Conservation (phyloP, 2,888 invertebrate species). For the Oscheius sp. region DNA sequence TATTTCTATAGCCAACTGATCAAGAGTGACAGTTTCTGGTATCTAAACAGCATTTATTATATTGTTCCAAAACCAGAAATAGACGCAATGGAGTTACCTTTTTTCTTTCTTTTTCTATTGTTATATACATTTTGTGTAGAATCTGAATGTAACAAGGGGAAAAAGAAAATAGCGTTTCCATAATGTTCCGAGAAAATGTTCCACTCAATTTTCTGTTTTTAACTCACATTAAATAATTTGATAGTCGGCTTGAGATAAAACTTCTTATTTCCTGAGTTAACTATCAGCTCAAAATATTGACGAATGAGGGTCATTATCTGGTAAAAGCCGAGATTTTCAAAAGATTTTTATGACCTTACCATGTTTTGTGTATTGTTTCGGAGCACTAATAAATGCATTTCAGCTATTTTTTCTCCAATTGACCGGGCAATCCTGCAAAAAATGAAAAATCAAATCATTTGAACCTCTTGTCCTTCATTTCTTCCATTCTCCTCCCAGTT, state of each 20-base stretch:
- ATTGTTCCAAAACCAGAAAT: not conserved
- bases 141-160: not conserved
- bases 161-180: too few relatives aligned
- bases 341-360: not conserved
- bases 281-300: not conserved
- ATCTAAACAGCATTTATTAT: too few relatives aligned
- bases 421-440: not conserved
- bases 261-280: not conserved
- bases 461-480: not conserved
- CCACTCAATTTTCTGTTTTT: too few relatives aligned
- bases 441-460: not conserved
- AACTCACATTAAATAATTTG: not conserved
- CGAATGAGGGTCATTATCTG: not conserved
- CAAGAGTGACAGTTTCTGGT: not conserved
- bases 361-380: not conserved
- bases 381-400: conserved; percentile 11
- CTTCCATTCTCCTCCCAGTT: not conserved
- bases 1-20: not conserved
- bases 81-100: too few relatives aligned
- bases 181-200: too few relatives aligned
- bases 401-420: not conserved
- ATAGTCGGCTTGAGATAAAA: conserved; percentile 1
- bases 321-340: not conserved
- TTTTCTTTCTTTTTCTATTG: too few relatives aligned
- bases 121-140: too few relatives aligned